Base-by-base conservation (phyloP, 2,888 invertebrate species). In the Cistogaster globosa region DNA sequence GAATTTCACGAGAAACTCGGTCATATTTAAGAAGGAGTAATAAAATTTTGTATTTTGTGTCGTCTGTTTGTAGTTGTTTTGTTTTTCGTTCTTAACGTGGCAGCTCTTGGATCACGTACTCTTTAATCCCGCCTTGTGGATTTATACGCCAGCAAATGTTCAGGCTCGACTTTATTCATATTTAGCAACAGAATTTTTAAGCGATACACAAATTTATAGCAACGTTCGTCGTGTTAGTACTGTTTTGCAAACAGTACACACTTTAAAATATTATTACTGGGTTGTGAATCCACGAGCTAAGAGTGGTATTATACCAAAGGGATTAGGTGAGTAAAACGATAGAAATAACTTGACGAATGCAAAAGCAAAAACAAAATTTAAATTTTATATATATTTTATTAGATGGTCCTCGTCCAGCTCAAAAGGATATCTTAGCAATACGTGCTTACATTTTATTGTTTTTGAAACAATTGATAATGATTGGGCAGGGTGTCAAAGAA, bases 191-290 rank as follows among this genome's bases (percentile, higher is more conserved):
- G 99, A 99, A 93, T 99, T 99, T 94, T 94, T 99, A 83, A 97
- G 97, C 84, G 98, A 99, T 93, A 98, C 98, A 2, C 98, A 98
- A 93, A 98, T 99, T 90, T 99, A 99, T 93, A 98, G 97, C 90
- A 98, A 98, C 93, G 98, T 99, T 74, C 94, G 99, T 75, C 94
- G 99, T 74, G 98, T 99, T 85, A 98, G 98, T 89, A 99, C 99
- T 1, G 98, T 99, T 0, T 94, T 99, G 65, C 99, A 99, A 93
- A 98, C 99, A 36, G 98, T 99, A 88, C 99, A 99, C 93, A 98
- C 99, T 4, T 94, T 99, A 86, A 99, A 99, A 94, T 99, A 98
- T 93, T 99, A 99, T 93, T 99, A 99, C 93, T 99, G 99, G 99
- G 97, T 99, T 62, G 96, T 97, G 83, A 98, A 98, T 94, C 99